Evolutionary conservation across 2,888 invertebrate species (phyloP).

Genomic region (Arctia plantaginis): DNA sequence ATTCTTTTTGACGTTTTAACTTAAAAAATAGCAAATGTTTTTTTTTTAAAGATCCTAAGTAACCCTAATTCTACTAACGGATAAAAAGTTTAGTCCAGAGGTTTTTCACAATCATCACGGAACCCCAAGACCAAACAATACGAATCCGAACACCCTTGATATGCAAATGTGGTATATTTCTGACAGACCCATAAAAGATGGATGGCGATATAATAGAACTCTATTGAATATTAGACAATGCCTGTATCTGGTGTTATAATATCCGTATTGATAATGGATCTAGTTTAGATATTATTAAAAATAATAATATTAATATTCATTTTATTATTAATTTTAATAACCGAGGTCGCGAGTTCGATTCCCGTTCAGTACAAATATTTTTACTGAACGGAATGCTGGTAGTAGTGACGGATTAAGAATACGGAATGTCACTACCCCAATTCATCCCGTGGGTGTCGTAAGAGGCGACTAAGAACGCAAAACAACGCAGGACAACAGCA

Average conservation of each 20-base stretch:
- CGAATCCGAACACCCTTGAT: constrained; percentile 65
- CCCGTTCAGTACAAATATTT: too few relatives aligned
- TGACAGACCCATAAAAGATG: constrained; percentile 83
- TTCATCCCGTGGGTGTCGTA: too few relatives aligned
- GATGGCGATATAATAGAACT: constrained; percentile 74
- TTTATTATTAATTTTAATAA: neutral
- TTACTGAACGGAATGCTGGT: too few relatives aligned
- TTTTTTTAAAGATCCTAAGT: too few relatives aligned
- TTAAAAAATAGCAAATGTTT: too few relatives aligned
- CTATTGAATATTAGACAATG: constrained; percentile 54
- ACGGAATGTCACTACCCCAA: too few relatives aligned
- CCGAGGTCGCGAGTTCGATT: too few relatives aligned
- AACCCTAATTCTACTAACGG: neutral
- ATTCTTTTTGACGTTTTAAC: too few relatives aligned
- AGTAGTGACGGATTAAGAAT: too few relatives aligned
- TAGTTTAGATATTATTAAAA: constrained; percentile 22
- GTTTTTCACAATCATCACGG: constrained; percentile 8
- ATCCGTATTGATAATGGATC: constrained; percentile 30
- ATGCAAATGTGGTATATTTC: constrained; percentile 78
- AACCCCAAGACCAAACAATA: constrained; percentile 53
- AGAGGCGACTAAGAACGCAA: too few relatives aligned
- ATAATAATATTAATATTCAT: neutral
- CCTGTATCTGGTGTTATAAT: constrained; percentile 28
- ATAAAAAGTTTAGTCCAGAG: neutral
- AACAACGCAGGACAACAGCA: too few relatives aligned